Percentiles rank a stretch among this genome's conserved stretches.
Evolutionary conservation across 1,140 invertebrate species (phyloP).

Genomic region (Oryctes rhinoceros): DNA sequence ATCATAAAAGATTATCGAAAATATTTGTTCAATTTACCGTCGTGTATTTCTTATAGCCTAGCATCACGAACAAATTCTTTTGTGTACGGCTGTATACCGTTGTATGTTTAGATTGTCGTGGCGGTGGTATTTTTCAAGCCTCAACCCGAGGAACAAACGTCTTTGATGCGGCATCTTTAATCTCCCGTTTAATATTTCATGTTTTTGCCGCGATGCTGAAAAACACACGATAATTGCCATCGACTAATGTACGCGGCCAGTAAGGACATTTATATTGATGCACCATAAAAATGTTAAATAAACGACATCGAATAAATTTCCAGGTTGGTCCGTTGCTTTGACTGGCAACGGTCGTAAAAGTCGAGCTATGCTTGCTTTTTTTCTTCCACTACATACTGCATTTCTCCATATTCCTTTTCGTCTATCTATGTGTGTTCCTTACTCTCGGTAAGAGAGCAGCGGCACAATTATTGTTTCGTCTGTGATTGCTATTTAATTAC

Average conservation of each 20-base stretch:
- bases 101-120: constrained; percentile 47
- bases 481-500: constrained; percentile 29
- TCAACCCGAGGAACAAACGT: constrained; percentile 51
- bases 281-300: constrained; percentile 49
- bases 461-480: constrained; percentile 21
- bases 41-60: no score
- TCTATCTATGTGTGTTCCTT: not conserved
- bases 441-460: not conserved
- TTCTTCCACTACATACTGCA: not conserved
- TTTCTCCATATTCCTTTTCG: not conserved
- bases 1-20: no score
- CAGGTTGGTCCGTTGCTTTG: constrained; percentile 25
- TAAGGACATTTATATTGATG: constrained; percentile 50
- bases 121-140: constrained; percentile 50
- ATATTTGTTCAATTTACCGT: no score
- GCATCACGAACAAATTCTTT: not conserved
- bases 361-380: not conserved
- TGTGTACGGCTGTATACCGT: constrained; percentile 7
- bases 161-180: constrained; percentile 52
- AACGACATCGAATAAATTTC: constrained; percentile 44
- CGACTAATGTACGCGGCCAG: constrained; percentile 50
- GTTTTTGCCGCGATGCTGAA: constrained; percentile 48
- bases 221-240: constrained; percentile 45
- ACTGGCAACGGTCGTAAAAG: constrained; percentile 21
- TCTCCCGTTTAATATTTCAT: constrained; percentile 54